Percentiles rank a stretch among this genome's conserved stretches.
Evolutionary conservation across 1,140 invertebrate species (phyloP).

Genomic region (Sarcophaga bullata): DNA sequence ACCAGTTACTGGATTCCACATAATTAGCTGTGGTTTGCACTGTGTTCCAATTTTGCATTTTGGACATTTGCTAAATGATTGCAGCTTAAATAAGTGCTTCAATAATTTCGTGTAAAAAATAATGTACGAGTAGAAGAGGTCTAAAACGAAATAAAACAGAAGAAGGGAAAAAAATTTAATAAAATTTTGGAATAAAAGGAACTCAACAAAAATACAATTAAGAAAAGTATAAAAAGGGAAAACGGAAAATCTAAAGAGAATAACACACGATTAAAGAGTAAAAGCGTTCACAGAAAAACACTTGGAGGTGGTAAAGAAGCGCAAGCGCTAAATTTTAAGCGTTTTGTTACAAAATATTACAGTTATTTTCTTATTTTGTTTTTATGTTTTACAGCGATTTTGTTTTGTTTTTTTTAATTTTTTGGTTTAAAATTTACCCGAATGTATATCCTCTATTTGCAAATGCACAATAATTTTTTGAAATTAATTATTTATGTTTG

Average conservation of each 20-base stretch:
- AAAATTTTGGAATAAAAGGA: neutral
- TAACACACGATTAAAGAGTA: neutral
- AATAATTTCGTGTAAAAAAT: neutral
- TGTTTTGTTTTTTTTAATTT: neutral
- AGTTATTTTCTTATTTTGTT: neutral
- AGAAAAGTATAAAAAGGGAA: constrained; percentile 18
- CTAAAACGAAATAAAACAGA: constrained; percentile 20
- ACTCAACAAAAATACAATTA: neutral
- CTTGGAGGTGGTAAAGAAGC: neutral
- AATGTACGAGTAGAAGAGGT: constrained; percentile 8
- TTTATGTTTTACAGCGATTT: neutral
- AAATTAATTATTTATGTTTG: neutral
- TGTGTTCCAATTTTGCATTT: constrained; percentile 65
- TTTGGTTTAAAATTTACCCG: neutral
- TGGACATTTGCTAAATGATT: constrained; percentile 44
- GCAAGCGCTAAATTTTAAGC: constrained; percentile 34
- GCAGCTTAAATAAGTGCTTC: neutral
- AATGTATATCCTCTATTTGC: neutral
- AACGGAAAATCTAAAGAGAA: constrained; percentile 24
- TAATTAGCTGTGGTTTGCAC: constrained; percentile 58
- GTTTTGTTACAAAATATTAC: neutral
- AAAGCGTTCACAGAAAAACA: neutral
- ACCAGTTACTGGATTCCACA: constrained; percentile 63
- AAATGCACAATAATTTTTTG: neutral
- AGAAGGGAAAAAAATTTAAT: neutral